Percentiles rank a stretch among this genome's conserved stretches.
These are phyloP conservation scores for Pristionchus exspectatus DNA, from an alignment of 2,888 invertebrate species.

Conservation along the genomic window DNA sequence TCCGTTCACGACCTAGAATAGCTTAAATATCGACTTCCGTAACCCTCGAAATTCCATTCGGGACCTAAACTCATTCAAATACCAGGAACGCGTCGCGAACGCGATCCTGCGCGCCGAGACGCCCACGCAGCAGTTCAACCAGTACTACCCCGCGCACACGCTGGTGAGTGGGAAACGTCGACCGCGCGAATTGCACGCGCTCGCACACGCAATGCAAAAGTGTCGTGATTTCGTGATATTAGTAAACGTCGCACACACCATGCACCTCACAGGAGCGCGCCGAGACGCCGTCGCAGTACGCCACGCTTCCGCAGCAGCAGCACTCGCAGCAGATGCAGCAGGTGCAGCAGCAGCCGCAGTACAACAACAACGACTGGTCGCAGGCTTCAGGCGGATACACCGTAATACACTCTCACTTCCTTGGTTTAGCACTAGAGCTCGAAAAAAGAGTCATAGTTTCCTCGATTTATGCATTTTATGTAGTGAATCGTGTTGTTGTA, in stretches of 20 bases:
- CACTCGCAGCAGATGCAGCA: neutral
- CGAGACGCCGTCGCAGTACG: slow-evolving; percentile 30
- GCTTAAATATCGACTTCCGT: neutral
- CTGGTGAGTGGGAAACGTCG: slow-evolving; percentile 16
- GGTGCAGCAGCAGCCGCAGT: neutral
- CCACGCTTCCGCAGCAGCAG: neutral
- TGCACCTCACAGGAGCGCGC: slow-evolving; percentile 28
- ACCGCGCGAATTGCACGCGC: neutral
- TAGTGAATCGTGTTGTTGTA: too few species aligned
- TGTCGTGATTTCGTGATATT: neutral
- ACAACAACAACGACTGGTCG: slow-evolving; percentile 48
- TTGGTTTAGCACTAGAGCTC: neutral
- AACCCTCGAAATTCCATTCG: neutral
- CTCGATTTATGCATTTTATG: too few species aligned
- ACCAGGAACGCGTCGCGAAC: slow-evolving; percentile 68
- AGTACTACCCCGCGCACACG: slow-evolving; percentile 50
- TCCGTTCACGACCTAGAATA: too few species aligned
- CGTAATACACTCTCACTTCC: neutral
- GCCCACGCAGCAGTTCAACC: slow-evolving; percentile 59
- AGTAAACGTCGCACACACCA: slow-evolving; percentile 35
- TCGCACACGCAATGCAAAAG: slow-evolving; percentile 18
- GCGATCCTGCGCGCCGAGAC: slow-evolving; percentile 71
- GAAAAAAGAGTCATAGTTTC: too few species aligned
- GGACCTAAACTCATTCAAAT: neutral
- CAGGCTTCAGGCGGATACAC: slow-evolving; percentile 20